Conservation (phyloP, 2,113 vertebrate genomes). For the Siphamia tubifer region DNA sequence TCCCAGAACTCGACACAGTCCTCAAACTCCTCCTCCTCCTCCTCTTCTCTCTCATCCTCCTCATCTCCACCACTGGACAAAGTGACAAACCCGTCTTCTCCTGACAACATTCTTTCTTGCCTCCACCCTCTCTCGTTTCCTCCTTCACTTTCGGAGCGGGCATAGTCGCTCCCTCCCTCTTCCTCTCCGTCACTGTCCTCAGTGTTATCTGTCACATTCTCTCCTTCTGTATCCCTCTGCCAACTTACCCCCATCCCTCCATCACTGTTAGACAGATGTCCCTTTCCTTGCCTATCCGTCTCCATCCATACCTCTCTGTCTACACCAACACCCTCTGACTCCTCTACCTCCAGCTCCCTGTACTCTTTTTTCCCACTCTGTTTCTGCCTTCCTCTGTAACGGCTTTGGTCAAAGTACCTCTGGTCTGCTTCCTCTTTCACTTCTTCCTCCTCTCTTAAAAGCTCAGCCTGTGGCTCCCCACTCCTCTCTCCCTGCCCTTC, state of each 20-base stretch:
- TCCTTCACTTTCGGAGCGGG: slow-evolving; percentile 35
- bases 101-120: slow-evolving; percentile 44
- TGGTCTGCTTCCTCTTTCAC: slow-evolving; percentile 53
- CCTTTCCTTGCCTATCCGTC: not conserved
- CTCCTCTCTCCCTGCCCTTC: slow-evolving; percentile 6
- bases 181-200: slow-evolving; percentile 63
- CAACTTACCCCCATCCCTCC: slow-evolving; percentile 13
- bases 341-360: not conserved
- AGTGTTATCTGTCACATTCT: slow-evolving; percentile 34
- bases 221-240: slow-evolving; percentile 33
- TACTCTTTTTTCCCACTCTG: not conserved
- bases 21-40: slow-evolving; percentile 65
- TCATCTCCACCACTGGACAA: slow-evolving; percentile 72
- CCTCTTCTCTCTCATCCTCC: slow-evolving; percentile 57
- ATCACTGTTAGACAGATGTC: slow-evolving; percentile 34
- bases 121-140: slow-evolving; percentile 57
- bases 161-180: slow-evolving; percentile 26
- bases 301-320: slow-evolving; percentile 24
- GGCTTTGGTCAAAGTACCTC: not conserved
- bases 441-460: slow-evolving; percentile 5
- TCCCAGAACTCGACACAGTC: slow-evolving; percentile 73
- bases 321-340: slow-evolving; percentile 36
- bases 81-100: slow-evolving; percentile 71
- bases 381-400: not conserved
- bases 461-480: slow-evolving; percentile 2